Percentiles rank a stretch among this genome's conserved stretches.
Conservation (phyloP, 2,797 vertebrate species). For the Ciconia nigra region DNA sequence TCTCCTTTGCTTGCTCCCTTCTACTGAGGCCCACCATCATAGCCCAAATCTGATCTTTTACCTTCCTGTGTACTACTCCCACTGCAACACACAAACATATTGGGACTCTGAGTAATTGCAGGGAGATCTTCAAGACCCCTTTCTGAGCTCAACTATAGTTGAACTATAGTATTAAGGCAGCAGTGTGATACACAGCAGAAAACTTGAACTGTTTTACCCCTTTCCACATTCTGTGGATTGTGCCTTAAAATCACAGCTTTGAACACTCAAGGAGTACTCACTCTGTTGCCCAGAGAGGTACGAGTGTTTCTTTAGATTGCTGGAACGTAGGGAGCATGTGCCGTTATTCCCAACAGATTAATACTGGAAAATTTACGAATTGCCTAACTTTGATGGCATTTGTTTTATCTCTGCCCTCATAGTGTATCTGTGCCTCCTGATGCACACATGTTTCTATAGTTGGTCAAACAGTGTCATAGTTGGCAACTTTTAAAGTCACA, state of each 20-base stretch:
- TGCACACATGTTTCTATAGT: conserved; percentile 12
- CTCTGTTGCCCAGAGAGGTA: not conserved
- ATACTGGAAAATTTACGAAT: not conserved
- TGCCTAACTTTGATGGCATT: not conserved
- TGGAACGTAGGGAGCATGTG: not conserved
- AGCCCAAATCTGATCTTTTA: not conserved
- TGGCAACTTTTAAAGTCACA: conserved; percentile 32
- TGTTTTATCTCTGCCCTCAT: not conserved
- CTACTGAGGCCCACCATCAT: not conserved
- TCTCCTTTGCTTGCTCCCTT: not conserved
- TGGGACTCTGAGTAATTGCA: not conserved
- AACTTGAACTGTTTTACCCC: not conserved
- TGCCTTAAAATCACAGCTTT: not conserved
- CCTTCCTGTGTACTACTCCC: too few species aligned
- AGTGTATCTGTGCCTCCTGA: not conserved
- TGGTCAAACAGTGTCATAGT: conserved; percentile 22
- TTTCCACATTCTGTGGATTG: not conserved
- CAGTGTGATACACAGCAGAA: not conserved
- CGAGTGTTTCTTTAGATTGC: not conserved
- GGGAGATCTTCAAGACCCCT: not conserved
- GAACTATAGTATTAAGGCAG: not conserved
- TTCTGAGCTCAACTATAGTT: not conserved
- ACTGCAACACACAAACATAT: not conserved
- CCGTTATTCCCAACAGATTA: not conserved
- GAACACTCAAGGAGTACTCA: not conserved